Base-by-base conservation (phyloP, 2,113 vertebrate species). In the Psilopogon haemacephalus region DNA sequence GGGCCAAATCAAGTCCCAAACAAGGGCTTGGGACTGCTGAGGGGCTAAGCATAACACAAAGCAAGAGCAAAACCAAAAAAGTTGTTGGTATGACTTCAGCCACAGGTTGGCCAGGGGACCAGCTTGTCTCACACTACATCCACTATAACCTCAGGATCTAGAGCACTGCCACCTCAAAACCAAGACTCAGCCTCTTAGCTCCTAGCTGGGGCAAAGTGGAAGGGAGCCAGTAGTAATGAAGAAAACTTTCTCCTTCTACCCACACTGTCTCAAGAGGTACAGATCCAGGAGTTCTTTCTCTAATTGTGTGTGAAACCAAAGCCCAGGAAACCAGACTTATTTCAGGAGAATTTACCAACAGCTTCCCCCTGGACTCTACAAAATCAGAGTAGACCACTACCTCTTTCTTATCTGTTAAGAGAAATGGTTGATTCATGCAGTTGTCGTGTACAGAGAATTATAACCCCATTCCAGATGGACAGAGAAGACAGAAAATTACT, bases 331-430 rank as follows among this genome's bases (percentile, higher is more conserved):
- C 24, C 27, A 68, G n/a, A 75, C 52, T 44, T 85, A 64, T 88
- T 91, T 95, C 68, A 78, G 80, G 33, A 86, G 65, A 85, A 85
- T 30, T 87, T 68, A 78, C 60, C 70, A 77, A 74, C 69, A 89
- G 48, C 70, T 87, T 95, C 68, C 81, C 46, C 40, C 67, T 1
- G 4, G 59, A 71, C 56, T 62, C 82, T 48, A 79, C 18, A 75
- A 65, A 88, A 73, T 62, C 32, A 72, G 42, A 79, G 52, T n/a
- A 88, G 73, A 73, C 65, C 67, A 91, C 82, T 93, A 84, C 86
- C 93, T 92, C 94, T 96, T 95, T 91, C 87, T 79, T 50, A 35
- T 58, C 26, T 87, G 27, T 74, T 90, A 77, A 52, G 58, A 38
- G 69, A 93, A 81, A 93, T 30, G n/a, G 17, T 65, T 60, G 46